Evolutionary conservation across 2,113 vertebrate genomes (phyloP).

Genomic region (Takifugu flavidus): DNA sequence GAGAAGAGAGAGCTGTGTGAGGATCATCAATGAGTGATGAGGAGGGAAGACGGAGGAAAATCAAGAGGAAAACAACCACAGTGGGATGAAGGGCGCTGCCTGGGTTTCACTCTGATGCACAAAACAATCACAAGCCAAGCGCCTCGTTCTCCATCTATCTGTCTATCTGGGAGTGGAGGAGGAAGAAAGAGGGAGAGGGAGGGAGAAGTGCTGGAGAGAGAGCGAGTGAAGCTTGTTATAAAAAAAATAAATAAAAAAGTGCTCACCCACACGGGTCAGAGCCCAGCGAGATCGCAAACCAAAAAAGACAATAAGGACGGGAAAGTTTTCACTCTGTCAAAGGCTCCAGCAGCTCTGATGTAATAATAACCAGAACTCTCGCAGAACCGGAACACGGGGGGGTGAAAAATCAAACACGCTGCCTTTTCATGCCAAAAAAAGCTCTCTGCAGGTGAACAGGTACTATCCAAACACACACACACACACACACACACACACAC

Average conservation of each 20-base stretch:
- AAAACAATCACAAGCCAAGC: slow-evolving; percentile 44
- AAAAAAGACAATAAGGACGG: slow-evolving; percentile 5
- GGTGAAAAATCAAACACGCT: background rate
- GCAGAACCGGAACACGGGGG: background rate
- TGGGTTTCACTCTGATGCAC: slow-evolving; percentile 50
- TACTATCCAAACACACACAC: too few species aligned
- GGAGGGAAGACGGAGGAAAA: slow-evolving; percentile 11
- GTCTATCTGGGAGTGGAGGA: slow-evolving; percentile 11
- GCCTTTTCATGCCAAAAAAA: too few species aligned
- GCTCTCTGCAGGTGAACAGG: too few species aligned
- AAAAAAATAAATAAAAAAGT: slow-evolving; percentile 28
- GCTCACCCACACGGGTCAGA: slow-evolving; percentile 54
- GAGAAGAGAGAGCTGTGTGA: background rate
- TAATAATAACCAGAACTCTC: background rate
- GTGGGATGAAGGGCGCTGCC: slow-evolving; percentile 15
- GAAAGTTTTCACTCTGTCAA: slow-evolving; percentile 7
- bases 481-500: too few species aligned
- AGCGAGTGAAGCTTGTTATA: slow-evolving; percentile 28
- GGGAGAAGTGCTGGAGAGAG: slow-evolving; percentile 7
- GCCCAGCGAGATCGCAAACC: slow-evolving; percentile 2
- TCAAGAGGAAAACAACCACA: slow-evolving; percentile 2
- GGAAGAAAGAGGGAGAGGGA: slow-evolving; percentile 4
- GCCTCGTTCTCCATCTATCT: slow-evolving; percentile 11
- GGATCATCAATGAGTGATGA: slow-evolving; percentile 4
- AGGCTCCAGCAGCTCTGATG: background rate